Percentiles rank a stretch among this genome's conserved stretches.
These are phyloP conservation scores for Saguinus midas DNA, from an alignment of 2,113 vertebrate species.

Conservation along the genomic window DNA sequence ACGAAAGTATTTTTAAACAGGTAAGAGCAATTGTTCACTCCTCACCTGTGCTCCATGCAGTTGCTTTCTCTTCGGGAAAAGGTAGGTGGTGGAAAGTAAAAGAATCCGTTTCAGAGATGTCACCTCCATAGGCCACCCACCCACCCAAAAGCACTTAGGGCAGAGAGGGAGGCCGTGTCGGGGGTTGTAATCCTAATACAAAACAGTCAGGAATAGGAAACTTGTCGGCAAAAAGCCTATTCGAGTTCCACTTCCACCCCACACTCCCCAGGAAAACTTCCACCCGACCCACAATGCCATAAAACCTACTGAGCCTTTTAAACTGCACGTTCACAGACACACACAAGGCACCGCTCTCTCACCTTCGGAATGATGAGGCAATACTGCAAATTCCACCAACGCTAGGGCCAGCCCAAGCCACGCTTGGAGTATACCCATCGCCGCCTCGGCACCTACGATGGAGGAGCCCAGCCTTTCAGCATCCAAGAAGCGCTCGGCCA, in stretches of 20 bases:
- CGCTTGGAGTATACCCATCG: conserved; percentile 77
- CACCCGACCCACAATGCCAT: background rate
- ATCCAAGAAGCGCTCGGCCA: conserved; percentile 21
- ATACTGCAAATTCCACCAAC: conserved; percentile 73
- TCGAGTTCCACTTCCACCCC: background rate
- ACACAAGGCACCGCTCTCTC: conserved; percentile 53
- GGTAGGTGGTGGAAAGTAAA: background rate
- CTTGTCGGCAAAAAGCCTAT: background rate
- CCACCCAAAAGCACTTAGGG: background rate
- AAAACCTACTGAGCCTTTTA: background rate
- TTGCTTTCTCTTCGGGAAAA: background rate
- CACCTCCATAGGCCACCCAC: background rate
- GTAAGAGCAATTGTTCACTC: background rate
- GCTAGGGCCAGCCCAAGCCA: conserved; percentile 79
- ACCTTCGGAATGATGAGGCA: conserved; percentile 82
- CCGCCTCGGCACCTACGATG: background rate
- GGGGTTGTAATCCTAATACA: background rate
- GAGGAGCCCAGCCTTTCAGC: conserved; percentile 30
- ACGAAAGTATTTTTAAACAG: background rate
- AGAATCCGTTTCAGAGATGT: background rate
- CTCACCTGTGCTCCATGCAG: background rate
- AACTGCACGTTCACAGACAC: background rate
- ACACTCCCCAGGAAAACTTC: conserved; percentile 10
- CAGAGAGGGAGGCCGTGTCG: background rate
- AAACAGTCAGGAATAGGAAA: background rate